A percentile compares a stretch with the other conserved stretches of the same genome.
Evolutionary conservation across 1,140 invertebrate species (phyloP).

Genomic region (Charaxes varanes): DNA sequence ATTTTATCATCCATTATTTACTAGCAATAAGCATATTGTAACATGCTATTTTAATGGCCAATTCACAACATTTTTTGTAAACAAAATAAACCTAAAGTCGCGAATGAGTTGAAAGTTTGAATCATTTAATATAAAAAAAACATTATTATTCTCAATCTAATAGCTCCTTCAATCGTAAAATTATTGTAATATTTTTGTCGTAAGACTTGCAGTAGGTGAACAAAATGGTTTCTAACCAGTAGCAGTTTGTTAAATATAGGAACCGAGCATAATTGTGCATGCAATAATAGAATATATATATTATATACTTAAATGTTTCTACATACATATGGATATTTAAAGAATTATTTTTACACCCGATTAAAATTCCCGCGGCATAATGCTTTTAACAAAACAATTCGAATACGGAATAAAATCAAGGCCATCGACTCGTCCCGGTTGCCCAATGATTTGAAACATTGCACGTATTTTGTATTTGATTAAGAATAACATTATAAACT

Average conservation of each 20-base stretch:
- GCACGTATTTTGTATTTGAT: constrained; percentile 3
- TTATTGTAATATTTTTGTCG: no score
- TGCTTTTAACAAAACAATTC: constrained; percentile 17
- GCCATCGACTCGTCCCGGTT: constrained; percentile 16
- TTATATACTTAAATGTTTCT: background rate
- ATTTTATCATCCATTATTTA: constrained; percentile 5
- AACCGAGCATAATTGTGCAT: no score
- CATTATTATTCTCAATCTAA: no score
- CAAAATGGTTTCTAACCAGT: no score
- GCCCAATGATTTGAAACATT: constrained; percentile 15
- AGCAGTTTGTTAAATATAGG: no score
- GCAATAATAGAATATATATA: background rate
- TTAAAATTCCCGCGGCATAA: constrained; percentile 16
- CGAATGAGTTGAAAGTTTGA: no score
- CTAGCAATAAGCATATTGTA: background rate
- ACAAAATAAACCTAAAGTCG: no score
- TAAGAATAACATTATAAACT: no score
- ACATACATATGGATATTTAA: background rate
- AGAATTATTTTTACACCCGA: constrained; percentile 1
- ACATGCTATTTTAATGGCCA: background rate
- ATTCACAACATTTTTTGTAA: no score
- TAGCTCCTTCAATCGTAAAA: no score
- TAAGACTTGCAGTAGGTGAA: no score
- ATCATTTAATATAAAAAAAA: no score
- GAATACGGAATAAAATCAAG: constrained; percentile 17